Evolutionary conservation across 2,888 invertebrate genomes (phyloP), one percentile per base, ranked within the genome.

Genomic region (Heliconius cydno): DNA sequence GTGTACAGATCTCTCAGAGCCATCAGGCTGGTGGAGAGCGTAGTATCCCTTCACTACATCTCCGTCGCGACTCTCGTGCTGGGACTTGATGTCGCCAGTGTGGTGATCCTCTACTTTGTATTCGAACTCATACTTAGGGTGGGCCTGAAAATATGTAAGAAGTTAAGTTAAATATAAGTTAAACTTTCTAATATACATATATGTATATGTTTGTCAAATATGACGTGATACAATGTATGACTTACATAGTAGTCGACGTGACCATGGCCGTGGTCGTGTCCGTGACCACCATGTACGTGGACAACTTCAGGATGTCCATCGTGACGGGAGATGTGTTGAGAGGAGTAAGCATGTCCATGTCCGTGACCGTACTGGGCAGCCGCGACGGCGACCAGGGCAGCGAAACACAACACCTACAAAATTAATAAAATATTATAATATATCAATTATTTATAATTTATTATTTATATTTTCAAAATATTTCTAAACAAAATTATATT

Each of bases 221-320:
- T 72, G 12, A 0, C 9, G 52, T 46, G 10, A 38, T 25, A 12
- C 2, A n/a, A n/a, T n/a, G n/a, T 57, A 73, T 60, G 3, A 63
- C 82, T 71, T 82, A 85, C 86, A 72, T 83, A 82, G 70, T 85
- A 85, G 76, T 86, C 85, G 9, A 10, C 90, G 38, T 91, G 86
- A 76, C 79, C 75, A 46, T 75, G 28, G 10, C 75, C 75, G 41
- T 91, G 86, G 76, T 79, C 75, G 12, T 75, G 6, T 41, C 75
- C 75, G 63, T 75, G 75, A 28, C 65, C 75, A 41, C 75, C 75
- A 75, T 75, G 65, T 41, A 65, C 83, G 28, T 84, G 82, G n/a
- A 92, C 88, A 0, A 85, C 85, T 52, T 92, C 88, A 13, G 87
- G 92, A 67, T 87, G 84, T 34, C 79, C 85, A 79, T 88, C 87